Percentiles rank a stretch among this genome's conserved stretches.
These are phyloP conservation scores for Achroia grisella DNA, from an alignment of 1,140 invertebrate genomes.

Conservation along the genomic window DNA sequence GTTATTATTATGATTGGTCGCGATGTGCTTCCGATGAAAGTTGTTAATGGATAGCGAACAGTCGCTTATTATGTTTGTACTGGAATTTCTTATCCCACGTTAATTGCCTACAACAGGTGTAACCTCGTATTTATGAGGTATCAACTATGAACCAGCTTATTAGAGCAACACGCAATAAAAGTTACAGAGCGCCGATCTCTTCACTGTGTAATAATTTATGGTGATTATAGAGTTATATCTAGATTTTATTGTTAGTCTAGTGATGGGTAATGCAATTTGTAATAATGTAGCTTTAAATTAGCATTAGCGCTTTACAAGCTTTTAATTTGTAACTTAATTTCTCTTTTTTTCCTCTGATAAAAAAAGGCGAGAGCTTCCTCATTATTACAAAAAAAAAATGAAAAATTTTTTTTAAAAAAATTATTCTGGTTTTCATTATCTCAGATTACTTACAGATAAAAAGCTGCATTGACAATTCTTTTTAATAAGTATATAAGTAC, in stretches of 20 bases:
- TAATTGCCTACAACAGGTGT: constrained; percentile 8
- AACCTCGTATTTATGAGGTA: constrained; percentile 13
- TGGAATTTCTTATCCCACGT: constrained; percentile 5
- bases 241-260: constrained; percentile 1
- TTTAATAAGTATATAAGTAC: no score
- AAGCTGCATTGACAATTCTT: no score
- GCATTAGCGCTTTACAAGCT: no score
- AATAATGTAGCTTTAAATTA: no score
- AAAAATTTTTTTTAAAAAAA: no score
- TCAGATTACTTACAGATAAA: no score
- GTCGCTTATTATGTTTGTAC: constrained; percentile 7
- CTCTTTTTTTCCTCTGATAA: no score
- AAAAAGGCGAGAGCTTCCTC: no score
- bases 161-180: constrained; percentile 15
- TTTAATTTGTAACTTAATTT: no score
- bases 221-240: constrained; percentile 7
- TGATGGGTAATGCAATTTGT: no score
- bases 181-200: constrained; percentile 19
- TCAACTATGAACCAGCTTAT: constrained; percentile 13
- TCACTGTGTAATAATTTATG: constrained; percentile 17
- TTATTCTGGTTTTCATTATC: no score
- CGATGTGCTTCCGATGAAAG: constrained; percentile 9
- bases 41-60: constrained; percentile 7
- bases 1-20: constrained; percentile 11
- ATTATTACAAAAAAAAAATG: no score